Evolutionary conservation across 2,888 invertebrate genomes (phyloP), one percentile per base, ranked within the genome.

Genomic region (Diploptera punctata): DNA sequence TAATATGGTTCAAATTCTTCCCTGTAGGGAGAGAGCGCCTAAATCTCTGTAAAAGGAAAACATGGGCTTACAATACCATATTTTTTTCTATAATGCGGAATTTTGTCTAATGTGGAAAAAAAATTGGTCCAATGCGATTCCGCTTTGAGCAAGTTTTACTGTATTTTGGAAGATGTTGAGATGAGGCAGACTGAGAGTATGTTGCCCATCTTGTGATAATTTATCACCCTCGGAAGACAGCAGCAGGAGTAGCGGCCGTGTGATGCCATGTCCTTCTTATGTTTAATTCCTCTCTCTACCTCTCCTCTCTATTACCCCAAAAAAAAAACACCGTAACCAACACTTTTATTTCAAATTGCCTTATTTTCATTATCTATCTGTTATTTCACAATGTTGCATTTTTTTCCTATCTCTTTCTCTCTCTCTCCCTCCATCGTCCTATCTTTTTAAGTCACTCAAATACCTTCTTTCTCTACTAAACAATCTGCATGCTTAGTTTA

Each of bases 181-280:
- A 57, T 57, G 24, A 29, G 57, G 57, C 57, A 57, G 57, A 7
- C 1, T 5, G n/a, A 31, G n/a, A 1, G 31, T 24, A 13, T 29
- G 29, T 57, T 24, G 24, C 57, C 57, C n/a, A 29, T 21, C 57
- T 21, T 13, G 57, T 57, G 57, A 57, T 57, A 57, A 57, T 57
- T 57, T 57, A 57, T 57, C 57, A 57, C 57, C 57, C 24, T 57
- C 57, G 26, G n/a, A 29, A 57, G 57, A 57, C 57, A 57, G 57
- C 57, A 57, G 57, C 29, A 57, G 31, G 29, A 29, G 31, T 57
- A 57, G 57, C 57, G 57, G n/a, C 57, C 29, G 29, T 57, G 57
- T 57, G 57, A 57, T 57, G 57, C 29, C 52, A 57, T 57, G 57
- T 57, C 57, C 57, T 52, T 24, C 52, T 57, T 29, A 57, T 57